Base-by-base conservation (phyloP, 2,797 vertebrate species). In the Gadopsis marmoratus region DNA sequence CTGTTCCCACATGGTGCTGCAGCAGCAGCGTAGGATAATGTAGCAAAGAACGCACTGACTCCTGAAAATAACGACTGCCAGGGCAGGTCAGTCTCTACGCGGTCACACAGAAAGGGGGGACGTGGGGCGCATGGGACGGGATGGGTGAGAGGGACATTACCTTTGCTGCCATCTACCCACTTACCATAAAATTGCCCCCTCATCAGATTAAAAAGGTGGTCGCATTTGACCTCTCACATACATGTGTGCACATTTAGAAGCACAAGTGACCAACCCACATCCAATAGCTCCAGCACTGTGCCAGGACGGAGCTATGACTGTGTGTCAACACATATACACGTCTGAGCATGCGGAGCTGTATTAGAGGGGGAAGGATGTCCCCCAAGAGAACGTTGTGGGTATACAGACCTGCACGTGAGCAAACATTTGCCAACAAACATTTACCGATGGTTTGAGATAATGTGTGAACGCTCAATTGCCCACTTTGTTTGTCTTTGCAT, bases 31-130 rank as follows among this genome's bases (percentile, higher is more conserved):
- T 92, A 72, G 93, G 91, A 96, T 96, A 95, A 96, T 95, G 93
- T 35, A 93, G 94, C 94, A 94, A 95, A 96, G 95, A 93, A 93
- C 86, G 94, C 95, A 94, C 94, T 95, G 95, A 96, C 96, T 97
- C 94, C 93, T 94, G 94, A 95, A 96, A 96, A 97, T 95, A 95
- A 97, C 95, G 96, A 95, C 95, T 95, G 83, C 79, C 29, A 45
- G 29, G 93, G 95, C 91, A 91, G 94, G 94, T 97, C 96, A 96
- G 94, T 92, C 91, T 96, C 95, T 66, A 43, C 17, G 26, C 13
- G 23, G 70, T 83, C 78, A 83, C 80, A 76, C 53, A 77, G 65
- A 50, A 56, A 41, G 23, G 7, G 43, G 47, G 33, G 61, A 37
- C 12, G 21, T 50, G 56, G 59, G 68, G 41, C 23, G 16, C 9